Evolutionary conservation across 2,888 invertebrate genomes (phyloP).

Genomic region (Tholera decimalis): DNA sequence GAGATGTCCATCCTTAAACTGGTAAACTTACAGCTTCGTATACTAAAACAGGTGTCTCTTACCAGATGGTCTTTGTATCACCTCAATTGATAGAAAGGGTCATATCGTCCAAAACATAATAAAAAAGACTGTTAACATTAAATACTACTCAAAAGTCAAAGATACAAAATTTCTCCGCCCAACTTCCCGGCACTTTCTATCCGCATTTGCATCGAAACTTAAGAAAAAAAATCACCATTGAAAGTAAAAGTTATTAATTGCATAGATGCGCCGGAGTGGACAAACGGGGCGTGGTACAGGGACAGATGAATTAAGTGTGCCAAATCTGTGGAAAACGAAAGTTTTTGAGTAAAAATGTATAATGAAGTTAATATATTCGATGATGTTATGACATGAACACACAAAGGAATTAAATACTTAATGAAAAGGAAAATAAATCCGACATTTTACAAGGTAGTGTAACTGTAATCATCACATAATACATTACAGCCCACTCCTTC

Average conservation of each 20-base stretch:
- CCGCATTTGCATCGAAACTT: conserved; percentile 72
- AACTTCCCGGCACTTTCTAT: conserved; percentile 78
- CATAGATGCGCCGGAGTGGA: conserved; percentile 73
- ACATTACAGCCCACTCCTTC: too few relatives aligned
- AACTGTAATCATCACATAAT: too few relatives aligned
- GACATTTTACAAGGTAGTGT: background rate
- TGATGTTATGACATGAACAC: conserved; percentile 8
- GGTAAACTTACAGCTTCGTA: background rate
- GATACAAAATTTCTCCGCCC: conserved; percentile 66
- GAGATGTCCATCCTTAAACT: too few relatives aligned
- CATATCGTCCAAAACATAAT: conserved; percentile 28
- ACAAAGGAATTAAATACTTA: background rate
- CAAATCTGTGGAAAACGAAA: conserved; percentile 57
- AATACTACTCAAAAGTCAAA: conserved; percentile 41
- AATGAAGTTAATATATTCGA: conserved; percentile 30
- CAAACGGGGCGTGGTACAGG: conserved; percentile 59
- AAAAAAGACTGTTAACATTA: conserved; percentile 34
- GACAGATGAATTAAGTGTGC: conserved; percentile 50
- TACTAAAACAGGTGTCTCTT: background rate
- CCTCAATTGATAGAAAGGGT: conserved; percentile 26
- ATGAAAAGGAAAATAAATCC: background rate
- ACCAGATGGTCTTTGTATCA: background rate
- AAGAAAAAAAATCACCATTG: conserved; percentile 67
- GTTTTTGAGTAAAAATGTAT: conserved; percentile 46
- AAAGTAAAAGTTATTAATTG: conserved; percentile 85